Base-by-base conservation (phyloP, 1,140 invertebrate species). In the Cyphomyrmex costatus region DNA sequence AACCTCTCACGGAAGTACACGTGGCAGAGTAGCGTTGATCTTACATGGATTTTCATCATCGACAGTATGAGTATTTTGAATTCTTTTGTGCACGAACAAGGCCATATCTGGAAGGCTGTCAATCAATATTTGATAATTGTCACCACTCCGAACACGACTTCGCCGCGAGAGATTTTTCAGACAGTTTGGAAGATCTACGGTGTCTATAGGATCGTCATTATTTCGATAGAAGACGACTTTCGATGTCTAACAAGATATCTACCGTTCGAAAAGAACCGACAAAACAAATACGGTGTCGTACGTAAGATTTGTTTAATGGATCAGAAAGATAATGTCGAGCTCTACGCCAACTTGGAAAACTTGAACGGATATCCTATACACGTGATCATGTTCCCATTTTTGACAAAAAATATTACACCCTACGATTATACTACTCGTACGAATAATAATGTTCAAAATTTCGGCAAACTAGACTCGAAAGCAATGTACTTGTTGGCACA, bases 341-440 rank as follows among this genome's bases (percentile, higher is more conserved):
- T 92, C 10, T 94, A 92, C 27, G 87, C 91, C 3, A 78, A 79
- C 30, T 92, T 94, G 36, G 16, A 46, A 2, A 90, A 92, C 1
- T 42, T 93, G 0, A 92, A 92, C 12, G 61, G 82, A 3, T 93
- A 94, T 36, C 89, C 88, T 0, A 60, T 94, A 0, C 77, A 85
- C n/a, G 87, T 93, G 3, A 51, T 65, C 0, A 77, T 89, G 0
- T 93, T 94, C 63, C 19, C 78, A 1, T 93, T 91, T 0, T 1
- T 89, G 10, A 79, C 90, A 68, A 90, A 92, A 90, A 21, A 86
- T 0, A 61, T 92, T 7, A 19, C 33, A 0, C 56, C 49, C 5
- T 53, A 88, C 12, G 6, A 66, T 0, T 8, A 27, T 5, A 61
- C 63, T 0, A 63, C n/a, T 42, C 10, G 1, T 42, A 10, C 8